phyloP scores from a whole-genome alignment of 2,888 invertebrate genomes.

The Tribolium freemani region DNA sequence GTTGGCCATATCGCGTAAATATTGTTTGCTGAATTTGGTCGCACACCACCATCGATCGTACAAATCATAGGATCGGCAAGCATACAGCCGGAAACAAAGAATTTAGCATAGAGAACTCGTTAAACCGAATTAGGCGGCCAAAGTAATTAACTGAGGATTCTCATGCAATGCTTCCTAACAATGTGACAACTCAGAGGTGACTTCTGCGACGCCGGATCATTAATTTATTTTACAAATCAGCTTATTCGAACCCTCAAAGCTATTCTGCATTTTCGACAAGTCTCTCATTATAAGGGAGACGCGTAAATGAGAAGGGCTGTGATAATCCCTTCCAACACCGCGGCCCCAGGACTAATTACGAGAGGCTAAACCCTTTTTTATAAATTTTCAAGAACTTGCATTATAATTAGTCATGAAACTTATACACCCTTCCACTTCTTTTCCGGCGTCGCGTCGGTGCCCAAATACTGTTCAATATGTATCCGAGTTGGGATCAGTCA shows the following conservation, averaged over 20 bases:
- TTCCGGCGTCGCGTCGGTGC: not conserved
- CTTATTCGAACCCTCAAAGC: conserved; percentile 66
- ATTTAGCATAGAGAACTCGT: conserved; percentile 68
- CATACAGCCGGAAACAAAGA: conserved; percentile 42
- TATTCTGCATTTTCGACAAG: conserved; percentile 64
- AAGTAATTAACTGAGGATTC: conserved; percentile 67
- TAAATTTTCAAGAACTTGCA: conserved; percentile 40
- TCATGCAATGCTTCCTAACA: conserved; percentile 63
- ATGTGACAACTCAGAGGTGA: conserved; percentile 68
- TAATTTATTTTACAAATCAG: conserved; percentile 69
- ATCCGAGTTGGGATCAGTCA: conserved; percentile 24
- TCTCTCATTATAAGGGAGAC: conserved; percentile 64
- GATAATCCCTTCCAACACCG: conserved; percentile 64
- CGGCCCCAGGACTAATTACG: conserved; percentile 63
- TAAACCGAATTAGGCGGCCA: conserved; percentile 65
- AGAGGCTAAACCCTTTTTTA: conserved; percentile 59
- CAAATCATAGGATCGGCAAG: conserved; percentile 23
- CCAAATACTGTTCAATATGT: conserved; percentile 1
- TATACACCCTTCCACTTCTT: conserved; percentile 18
- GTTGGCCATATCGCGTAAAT: conserved; percentile 34
- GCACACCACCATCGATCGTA: not conserved
- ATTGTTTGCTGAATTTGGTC: conserved; percentile 19
- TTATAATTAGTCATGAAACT: conserved; percentile 42
- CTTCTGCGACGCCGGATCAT: conserved; percentile 67
- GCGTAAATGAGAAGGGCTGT: conserved; percentile 63